Evolutionary conservation across 2,888 invertebrate genomes (phyloP).

Genomic region (Eumerus sabulonum): DNA sequence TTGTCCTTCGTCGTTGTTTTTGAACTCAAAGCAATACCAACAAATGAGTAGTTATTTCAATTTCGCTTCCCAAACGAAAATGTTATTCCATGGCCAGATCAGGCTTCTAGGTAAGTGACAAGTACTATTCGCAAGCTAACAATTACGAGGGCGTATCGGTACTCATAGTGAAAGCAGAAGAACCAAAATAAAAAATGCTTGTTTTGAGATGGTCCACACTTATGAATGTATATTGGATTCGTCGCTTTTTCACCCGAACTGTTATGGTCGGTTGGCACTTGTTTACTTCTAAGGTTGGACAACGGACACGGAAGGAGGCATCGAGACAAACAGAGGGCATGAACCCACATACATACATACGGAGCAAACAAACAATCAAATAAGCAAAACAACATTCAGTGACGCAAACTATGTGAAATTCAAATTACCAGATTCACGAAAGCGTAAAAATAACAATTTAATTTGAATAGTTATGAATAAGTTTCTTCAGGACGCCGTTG

Average conservation of each 20-base stretch:
- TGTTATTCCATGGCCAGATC: slow-evolving; percentile 30
- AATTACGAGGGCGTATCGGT: slow-evolving; percentile 23
- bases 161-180: slow-evolving; percentile 5
- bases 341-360: slow-evolving; percentile 22
- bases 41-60: slow-evolving; percentile 57
- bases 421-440: slow-evolving; percentile 64
- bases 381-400: slow-evolving; percentile 55
- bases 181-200: slow-evolving; percentile 15
- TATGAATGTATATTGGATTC: background rate
- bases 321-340: background rate
- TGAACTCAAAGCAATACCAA: slow-evolving; percentile 37
- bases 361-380: slow-evolving; percentile 39
- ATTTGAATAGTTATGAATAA: slow-evolving; percentile 66
- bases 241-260: slow-evolving; percentile 20
- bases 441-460: slow-evolving; percentile 68
- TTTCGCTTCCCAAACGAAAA: slow-evolving; percentile 54
- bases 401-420: slow-evolving; percentile 63
- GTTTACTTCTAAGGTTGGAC: slow-evolving; percentile 21
- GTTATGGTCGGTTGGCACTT: slow-evolving; percentile 50
- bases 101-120: slow-evolving; percentile 28
- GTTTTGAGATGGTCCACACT: background rate
- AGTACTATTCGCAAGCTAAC: slow-evolving; percentile 6
- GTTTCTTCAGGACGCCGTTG: slow-evolving; percentile 1
- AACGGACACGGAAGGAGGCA: background rate
- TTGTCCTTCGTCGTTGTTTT: slow-evolving; percentile 11